Evolutionary conservation across 92 coral and sea anemone species (phyloP), one percentile per base, ranked within the genome.

Genomic region (Ricordea florida): DNA sequence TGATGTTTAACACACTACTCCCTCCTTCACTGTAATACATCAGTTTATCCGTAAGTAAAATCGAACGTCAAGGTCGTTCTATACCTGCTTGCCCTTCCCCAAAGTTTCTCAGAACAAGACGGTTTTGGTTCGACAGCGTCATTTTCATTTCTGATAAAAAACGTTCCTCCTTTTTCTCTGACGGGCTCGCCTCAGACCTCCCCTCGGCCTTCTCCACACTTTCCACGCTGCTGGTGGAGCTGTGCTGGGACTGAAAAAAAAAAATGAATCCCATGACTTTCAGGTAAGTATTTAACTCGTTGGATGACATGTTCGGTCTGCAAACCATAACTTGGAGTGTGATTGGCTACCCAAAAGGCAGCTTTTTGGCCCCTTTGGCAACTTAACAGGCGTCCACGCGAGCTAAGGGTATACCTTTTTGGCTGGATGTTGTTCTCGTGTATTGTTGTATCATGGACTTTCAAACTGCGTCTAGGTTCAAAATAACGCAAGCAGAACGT

Each of bases 141-240:
- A 25, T 23, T 32, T 55, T 70, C 77, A 70, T 70, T 56, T 70
- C 77, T 11, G 65, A 55, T 53, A 70, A 21, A 22, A 70, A 70
- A 32, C 28, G 37, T 22, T 51, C 64, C 17, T 53, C 64, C 53
- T 42, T 58, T 51, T 8, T 16, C 14, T 5, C 40, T 9, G 41
- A 5, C 13, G 24, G 14, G 16, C 50, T 16, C 3, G 48, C 25
- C 13, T n/a, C 31, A 6, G 38, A 21, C 22, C 42, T 70, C 14
- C 42, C 77, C 0, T 70, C 77, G 33, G 24, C 46, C 21, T 41
- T 70, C 52, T 28, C 77, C 77, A 70, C 18, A 29, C 77, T 70
- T 29, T 70, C 77, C 65, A 70, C 69, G 52, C 90, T 84, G 33
- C 94, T 85, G 59, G 88, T 57, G 2, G 94, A 89, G 47, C 94